A percentile compares a stretch with the other conserved stretches of the same genome.
Evolutionary conservation across 1,140 invertebrate species (phyloP).

Genomic region (Phthorimaea operculella): DNA sequence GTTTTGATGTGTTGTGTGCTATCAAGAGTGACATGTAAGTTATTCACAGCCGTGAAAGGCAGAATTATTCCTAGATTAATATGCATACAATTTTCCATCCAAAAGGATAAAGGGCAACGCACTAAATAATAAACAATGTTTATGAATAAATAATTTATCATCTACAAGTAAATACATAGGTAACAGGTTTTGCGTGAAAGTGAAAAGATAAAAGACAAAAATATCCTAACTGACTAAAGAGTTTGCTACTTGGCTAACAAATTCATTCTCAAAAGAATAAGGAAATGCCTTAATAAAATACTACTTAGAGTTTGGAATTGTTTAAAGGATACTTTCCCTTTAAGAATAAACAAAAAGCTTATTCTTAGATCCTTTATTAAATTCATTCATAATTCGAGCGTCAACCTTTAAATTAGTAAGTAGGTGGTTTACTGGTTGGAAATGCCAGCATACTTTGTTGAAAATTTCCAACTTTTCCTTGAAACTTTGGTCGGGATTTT

Average conservation of each 20-base stretch:
- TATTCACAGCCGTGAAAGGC: background rate
- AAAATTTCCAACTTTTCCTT: too few relatives aligned
- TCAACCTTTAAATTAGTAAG: too few relatives aligned
- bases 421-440: too few relatives aligned
- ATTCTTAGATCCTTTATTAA: too few relatives aligned
- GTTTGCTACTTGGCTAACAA: too few relatives aligned
- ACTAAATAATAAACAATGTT: background rate
- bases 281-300: background rate
- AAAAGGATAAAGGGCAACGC: background rate
- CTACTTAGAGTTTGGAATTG: background rate
- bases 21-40: background rate
- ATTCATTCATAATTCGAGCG: too few relatives aligned
- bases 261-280: background rate
- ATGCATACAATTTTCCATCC: constrained; percentile 1
- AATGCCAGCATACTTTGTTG: too few relatives aligned
- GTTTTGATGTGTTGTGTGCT: background rate
- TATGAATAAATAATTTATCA: background rate
- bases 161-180: background rate
- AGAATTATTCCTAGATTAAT: background rate
- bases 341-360: background rate
- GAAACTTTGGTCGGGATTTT: too few relatives aligned
- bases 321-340: background rate
- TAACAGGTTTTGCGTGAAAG: too few relatives aligned
- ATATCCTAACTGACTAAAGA: too few relatives aligned
- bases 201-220: too few relatives aligned